Evolutionary conservation across 2,797 vertebrate genomes (phyloP).

Genomic region (Valencia hispanica): DNA sequence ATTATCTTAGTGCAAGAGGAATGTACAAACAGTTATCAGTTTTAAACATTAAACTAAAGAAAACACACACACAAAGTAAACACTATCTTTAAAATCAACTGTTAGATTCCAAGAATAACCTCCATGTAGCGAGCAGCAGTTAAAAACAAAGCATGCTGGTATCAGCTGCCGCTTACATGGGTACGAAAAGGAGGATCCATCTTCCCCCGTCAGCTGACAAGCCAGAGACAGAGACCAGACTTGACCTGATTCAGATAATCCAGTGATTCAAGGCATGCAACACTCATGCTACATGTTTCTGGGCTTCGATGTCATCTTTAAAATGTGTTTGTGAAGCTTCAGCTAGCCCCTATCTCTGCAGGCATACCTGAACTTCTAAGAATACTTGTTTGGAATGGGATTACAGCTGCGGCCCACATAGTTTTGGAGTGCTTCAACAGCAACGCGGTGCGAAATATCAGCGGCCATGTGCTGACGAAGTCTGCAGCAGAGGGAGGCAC

Average conservation of each 20-base stretch:
- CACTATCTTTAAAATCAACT: conserved; percentile 7
- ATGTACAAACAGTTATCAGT: not conserved
- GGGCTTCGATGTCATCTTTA: conserved; percentile 7
- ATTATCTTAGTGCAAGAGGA: conserved; percentile 3
- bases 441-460: conserved; percentile 57
- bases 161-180: conserved; percentile 13
- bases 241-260: conserved; percentile 25
- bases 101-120: conserved; percentile 32
- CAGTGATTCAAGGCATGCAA: conserved; percentile 20
- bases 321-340: not conserved
- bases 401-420: conserved; percentile 63
- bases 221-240: conserved; percentile 30
- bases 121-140: conserved; percentile 43
- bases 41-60: conserved; percentile 8
- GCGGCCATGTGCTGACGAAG: conserved; percentile 40
- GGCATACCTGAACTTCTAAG: conserved; percentile 35
- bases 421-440: conserved; percentile 39
- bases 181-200: conserved; percentile 1
- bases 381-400: conserved; percentile 42
- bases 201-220: conserved; percentile 17
- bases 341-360: conserved; percentile 8
- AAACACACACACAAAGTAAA: conserved; percentile 7
- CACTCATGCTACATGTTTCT: conserved; percentile 32
- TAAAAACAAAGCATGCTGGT: conserved; percentile 44
- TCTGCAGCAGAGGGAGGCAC: not conserved